These are phyloP conservation scores for Tricholauxania praeusta DNA, from an alignment of 2,888 invertebrate genomes.

Conservation along the genomic window DNA sequence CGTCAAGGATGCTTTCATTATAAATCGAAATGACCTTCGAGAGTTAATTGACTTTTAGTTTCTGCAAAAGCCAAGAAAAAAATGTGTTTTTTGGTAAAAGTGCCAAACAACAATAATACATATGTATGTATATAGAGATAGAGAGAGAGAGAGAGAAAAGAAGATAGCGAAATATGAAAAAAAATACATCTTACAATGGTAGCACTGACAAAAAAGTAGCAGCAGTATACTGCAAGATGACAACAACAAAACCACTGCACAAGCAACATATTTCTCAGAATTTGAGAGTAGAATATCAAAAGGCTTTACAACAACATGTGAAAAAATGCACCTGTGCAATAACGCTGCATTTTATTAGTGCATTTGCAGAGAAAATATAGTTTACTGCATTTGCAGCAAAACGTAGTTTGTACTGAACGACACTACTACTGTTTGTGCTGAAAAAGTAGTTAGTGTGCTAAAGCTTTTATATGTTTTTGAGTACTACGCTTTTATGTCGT, in stretches of 20 bases:
- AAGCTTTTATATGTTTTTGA: slow-evolving; percentile 7
- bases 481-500: background rate
- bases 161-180: background rate
- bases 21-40: slow-evolving; percentile 61
- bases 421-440: too few species aligned
- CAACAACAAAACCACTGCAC: background rate
- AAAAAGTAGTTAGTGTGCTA: background rate
- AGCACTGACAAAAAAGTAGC: slow-evolving; percentile 1
- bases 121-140: background rate
- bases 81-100: slow-evolving; percentile 40
- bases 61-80: slow-evolving; percentile 19
- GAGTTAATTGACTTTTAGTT: slow-evolving; percentile 58
- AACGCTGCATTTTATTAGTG: background rate
- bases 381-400: background rate
- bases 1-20: slow-evolving; percentile 56
- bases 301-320: too few species aligned
- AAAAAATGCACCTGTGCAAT: background rate
- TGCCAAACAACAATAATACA: slow-evolving; percentile 3
- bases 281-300: background rate
- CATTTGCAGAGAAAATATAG: slow-evolving; percentile 16
- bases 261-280: background rate
- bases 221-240: background rate
- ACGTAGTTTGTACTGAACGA: background rate
- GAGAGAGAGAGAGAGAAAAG: slow-evolving; percentile 16
- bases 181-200: background rate